Evolutionary conservation across 2,888 invertebrate species (phyloP).

Genomic region (Coleophora deauratella): DNA sequence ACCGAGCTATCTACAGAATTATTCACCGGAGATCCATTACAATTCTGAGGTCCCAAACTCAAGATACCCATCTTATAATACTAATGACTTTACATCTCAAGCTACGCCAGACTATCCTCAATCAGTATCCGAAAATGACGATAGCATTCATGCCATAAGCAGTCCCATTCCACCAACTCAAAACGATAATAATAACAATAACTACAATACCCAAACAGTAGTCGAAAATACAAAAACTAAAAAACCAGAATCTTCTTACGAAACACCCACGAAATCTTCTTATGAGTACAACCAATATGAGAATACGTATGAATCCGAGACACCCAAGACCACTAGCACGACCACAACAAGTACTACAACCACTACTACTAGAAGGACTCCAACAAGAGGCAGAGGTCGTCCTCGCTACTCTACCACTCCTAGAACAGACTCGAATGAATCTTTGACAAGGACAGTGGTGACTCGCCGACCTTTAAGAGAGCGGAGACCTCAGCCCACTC

Average conservation of each 20-base stretch:
- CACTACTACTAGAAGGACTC: constrained; percentile 47
- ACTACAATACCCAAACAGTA: constrained; percentile 24
- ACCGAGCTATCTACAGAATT: constrained; percentile 48
- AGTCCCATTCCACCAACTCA: constrained; percentile 22
- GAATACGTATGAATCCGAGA: constrained; percentile 21
- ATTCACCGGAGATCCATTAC: constrained; percentile 58
- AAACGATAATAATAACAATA: constrained; percentile 26
- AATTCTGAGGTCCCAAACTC: constrained; percentile 43
- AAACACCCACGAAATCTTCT: constrained; percentile 28
- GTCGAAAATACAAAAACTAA: constrained; percentile 32
- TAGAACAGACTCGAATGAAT: constrained; percentile 55
- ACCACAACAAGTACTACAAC: constrained; percentile 47
- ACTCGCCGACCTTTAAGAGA: constrained; percentile 71
- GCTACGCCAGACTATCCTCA: constrained; percentile 13
- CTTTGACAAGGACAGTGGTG: constrained; percentile 43
- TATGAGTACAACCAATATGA: constrained; percentile 40
- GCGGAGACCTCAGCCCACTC: constrained; percentile 56
- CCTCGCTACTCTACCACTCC: constrained; percentile 57
- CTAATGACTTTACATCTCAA: constrained; percentile 38
- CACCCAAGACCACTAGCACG: constrained; percentile 6
- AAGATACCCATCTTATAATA: constrained; percentile 37
- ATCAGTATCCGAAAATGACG: not conserved
- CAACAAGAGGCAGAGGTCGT: constrained; percentile 46
- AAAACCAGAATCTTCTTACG: constrained; percentile 23
- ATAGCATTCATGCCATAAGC: constrained; percentile 6